Percentiles rank a stretch among this genome's conserved stretches.
These are phyloP conservation scores for Malurus elegans DNA, from an alignment of 2,113 vertebrate genomes.

Conservation along the genomic window DNA sequence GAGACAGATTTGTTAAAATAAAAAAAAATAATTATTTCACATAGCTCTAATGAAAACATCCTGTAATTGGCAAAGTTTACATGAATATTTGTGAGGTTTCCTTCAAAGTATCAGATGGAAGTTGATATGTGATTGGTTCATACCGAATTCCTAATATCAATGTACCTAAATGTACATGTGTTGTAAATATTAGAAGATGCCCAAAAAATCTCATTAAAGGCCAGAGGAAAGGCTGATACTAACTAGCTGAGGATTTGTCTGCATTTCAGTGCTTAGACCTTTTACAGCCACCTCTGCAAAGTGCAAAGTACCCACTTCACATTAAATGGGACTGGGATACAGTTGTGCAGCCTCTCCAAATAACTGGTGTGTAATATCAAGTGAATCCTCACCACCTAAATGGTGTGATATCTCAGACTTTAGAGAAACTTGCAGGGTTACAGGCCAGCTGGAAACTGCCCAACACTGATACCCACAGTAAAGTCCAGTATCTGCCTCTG, in stretches of 20 bases:
- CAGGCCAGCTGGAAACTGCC: background rate
- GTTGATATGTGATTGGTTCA: fast-evolving
- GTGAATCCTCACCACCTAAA: background rate
- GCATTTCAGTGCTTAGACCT: background rate
- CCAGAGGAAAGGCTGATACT: background rate
- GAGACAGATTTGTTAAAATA: background rate
- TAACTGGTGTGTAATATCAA: background rate
- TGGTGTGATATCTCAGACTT: background rate
- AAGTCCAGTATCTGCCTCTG: background rate
- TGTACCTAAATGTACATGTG: background rate
- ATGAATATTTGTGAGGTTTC: background rate
- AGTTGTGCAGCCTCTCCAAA: background rate
- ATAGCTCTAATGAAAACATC: background rate
- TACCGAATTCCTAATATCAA: background rate
- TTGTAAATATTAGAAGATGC: background rate
- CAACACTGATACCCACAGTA: background rate
- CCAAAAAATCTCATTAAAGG: background rate
- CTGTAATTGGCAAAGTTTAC: background rate
- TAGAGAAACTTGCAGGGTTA: background rate
- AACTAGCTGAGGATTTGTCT: background rate
- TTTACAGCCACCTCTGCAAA: background rate
- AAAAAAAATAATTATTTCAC: background rate
- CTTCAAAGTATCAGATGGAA: background rate
- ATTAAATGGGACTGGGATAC: background rate
- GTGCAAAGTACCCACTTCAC: background rate